Conservation (phyloP, 2,113 vertebrate genomes). For the Equus przewalskii region DNA sequence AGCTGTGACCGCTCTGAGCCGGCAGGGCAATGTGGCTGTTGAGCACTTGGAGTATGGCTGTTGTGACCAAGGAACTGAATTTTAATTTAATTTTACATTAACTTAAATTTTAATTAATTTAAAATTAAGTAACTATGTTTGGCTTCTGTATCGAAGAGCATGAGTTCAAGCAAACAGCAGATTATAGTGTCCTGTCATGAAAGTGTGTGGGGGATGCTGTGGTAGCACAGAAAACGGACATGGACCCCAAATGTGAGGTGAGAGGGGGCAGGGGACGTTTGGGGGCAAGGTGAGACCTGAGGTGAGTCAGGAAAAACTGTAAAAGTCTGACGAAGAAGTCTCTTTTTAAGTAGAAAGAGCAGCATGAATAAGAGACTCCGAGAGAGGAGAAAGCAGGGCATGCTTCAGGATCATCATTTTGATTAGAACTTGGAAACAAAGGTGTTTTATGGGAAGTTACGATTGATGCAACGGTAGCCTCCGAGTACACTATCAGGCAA, state of each 20-base stretch:
- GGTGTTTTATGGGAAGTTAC: neutral
- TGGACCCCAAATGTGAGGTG: neutral
- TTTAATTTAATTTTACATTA: slow-evolving; percentile 9
- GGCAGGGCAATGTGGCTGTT: neutral
- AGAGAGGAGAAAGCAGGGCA: neutral
- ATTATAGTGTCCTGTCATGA: neutral
- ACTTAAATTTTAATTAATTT: neutral
- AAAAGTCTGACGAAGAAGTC: neutral
- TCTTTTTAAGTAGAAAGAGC: slow-evolving; percentile 6
- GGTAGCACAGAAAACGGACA: neutral
- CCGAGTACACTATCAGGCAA: neutral
- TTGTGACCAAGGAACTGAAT: neutral
- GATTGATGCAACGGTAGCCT: fast-evolving
- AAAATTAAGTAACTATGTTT: neutral
- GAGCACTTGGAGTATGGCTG: neutral
- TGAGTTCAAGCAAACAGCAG: neutral
- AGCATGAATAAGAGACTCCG: neutral
- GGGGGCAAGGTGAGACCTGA: neutral
- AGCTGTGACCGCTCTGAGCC: no score
- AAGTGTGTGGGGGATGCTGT: neutral
- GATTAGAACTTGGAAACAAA: neutral
- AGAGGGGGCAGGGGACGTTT: neutral
- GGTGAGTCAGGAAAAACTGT: neutral
- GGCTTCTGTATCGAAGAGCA: neutral
- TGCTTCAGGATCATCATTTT: neutral